Base-by-base conservation (phyloP, 2,888 invertebrate species). In the Microdon myrmicae region DNA sequence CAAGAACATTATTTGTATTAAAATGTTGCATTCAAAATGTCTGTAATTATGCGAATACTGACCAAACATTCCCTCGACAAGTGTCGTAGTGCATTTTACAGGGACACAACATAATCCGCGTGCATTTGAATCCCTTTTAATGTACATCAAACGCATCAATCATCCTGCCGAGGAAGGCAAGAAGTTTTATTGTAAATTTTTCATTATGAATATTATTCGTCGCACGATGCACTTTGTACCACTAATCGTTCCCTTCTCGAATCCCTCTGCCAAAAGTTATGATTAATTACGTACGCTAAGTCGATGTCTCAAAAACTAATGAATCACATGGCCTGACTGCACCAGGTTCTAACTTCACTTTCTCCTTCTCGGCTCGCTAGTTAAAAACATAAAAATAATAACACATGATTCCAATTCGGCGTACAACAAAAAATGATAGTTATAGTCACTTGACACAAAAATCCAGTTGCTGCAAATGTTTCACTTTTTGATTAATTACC, bases 171-270 rank as follows among this genome's bases (percentile, higher is more conserved):
- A 37, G 58, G 58, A 64, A 58, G 64, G 58, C 64, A 64, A 64
- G 58, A 58, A 64, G 58, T 64, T 64, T 51, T 64, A 64, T 53
- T 58, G 58, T 51, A 51, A 64, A 64, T 64, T 64, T 64, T 64
- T 58, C 58, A 58, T 64, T 58, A 64, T 64, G 64, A 64, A 64
- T 58, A 58, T 58, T 58, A 64, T 47, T 58, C 64, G 58, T 64
- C 58, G 58, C 64, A 64, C 58, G 64, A 41, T 64, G 64, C 64
- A 64, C 45, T 64, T 64, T n/a, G n/a, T n/a, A n/a, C n/a, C n/a
- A n/a, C n/a, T n/a, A n/a, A n/a, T n/a, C n/a, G n/a, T 64, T 56
- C 56, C 56, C 43, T 51, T 47, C 51, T 51, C 45, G 51, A 55
- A 34, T 23, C 35, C 38, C 28, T 39, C 31, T 51, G 49, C 43